Evolutionary conservation across 1,140 invertebrate species (phyloP), one percentile per base, ranked within the genome.

Genomic region (Nautilus pompilius): DNA sequence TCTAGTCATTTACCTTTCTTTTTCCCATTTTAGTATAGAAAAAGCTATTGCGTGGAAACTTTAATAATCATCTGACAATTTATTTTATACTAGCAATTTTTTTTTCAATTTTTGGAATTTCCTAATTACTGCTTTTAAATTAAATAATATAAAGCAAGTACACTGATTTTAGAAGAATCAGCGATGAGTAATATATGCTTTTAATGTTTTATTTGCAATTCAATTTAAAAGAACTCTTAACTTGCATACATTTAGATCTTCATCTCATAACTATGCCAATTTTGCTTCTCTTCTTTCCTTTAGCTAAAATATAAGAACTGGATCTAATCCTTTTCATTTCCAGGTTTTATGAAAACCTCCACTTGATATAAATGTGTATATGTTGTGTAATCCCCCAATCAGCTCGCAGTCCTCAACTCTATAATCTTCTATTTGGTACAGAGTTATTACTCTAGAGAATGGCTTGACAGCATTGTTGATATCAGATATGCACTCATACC

Each of bases 401-500:
- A 49, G 10, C 10, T 49, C 20, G n/a, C 20, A 49, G 0, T 0
- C 48, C 28, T 5, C 3, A 10, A 45, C 3, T 5, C 24, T 32
- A 1, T 10, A 26, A 22, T 45, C 29, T n/a, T 56, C 15, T 49
- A 51, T 48, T 30, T 1, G 10, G 26, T 58, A 32, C 48, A 77
- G 75, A 58, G 65, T 68, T 20, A 62, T 77, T 33, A 56, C 48
- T 20, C 57, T 78, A 22, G 60, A 69, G 3, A 78, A 78, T 71
- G 72, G 72, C 10, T 46, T 78, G 15, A 68, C 55, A 59, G 74
- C 69, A 26, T 46, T 78, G 5, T 60, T 78, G 34, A 72, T 78
- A 56, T 76, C 74, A 28, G 74, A 78, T 51, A 34, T 70, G 3
- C 34, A 61, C 41, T 61, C 63, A 33, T 36, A 33, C 5, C 62